A percentile compares a stretch with the other conserved stretches of the same genome.
Evolutionary conservation across 2,888 invertebrate genomes (phyloP).

Genomic region (Meta bourneti): DNA sequence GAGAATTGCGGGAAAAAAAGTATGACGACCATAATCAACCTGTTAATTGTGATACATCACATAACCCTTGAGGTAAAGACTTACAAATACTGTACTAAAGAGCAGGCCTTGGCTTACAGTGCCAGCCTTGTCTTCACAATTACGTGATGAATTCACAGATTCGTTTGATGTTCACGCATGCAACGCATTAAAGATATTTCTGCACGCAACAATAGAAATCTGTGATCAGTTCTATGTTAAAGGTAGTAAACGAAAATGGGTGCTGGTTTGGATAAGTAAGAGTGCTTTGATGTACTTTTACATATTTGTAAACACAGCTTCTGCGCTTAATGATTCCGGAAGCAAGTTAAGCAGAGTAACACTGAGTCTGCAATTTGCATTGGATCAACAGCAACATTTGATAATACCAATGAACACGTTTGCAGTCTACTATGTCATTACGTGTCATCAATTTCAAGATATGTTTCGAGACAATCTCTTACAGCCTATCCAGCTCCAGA

Average conservation of each 20-base stretch:
- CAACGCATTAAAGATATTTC: neutral
- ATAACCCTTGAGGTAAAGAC: too few relatives aligned
- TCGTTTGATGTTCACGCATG: neutral
- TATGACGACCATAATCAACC: neutral
- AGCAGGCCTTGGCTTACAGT: neutral
- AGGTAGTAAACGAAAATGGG: neutral
- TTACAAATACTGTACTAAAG: too few relatives aligned
- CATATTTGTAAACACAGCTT: neutral
- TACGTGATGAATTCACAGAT: neutral
- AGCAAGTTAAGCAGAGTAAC: neutral
- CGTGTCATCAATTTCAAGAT: neutral
- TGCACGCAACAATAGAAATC: neutral
- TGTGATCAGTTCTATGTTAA: neutral
- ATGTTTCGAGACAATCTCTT: neutral
- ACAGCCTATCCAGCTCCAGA: neutral
- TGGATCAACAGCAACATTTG: neutral
- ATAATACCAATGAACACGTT: neutral
- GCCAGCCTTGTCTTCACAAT: neutral
- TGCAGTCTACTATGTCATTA: slow-evolving; percentile 3
- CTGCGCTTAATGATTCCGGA: neutral
- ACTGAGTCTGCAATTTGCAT: neutral
- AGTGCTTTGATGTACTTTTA: neutral
- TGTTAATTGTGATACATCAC: neutral
- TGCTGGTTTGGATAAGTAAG: neutral
- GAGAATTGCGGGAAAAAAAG: neutral